These are phyloP conservation scores for Drosophila leontia DNA, from an alignment of 1,140 invertebrate genomes.

Conservation along the genomic window DNA sequence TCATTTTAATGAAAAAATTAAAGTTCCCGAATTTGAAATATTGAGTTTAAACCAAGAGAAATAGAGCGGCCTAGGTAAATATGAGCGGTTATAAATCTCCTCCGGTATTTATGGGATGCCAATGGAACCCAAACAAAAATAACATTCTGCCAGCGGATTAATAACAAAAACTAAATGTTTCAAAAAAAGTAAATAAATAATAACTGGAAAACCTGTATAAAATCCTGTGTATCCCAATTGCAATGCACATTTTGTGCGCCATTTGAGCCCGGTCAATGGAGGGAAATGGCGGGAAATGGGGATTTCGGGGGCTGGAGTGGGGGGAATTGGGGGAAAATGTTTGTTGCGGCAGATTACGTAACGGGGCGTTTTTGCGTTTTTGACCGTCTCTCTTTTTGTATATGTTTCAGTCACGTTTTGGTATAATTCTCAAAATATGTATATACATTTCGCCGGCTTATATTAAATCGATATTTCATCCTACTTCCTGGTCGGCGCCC, in stretches of 20 bases:
- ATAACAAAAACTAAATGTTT: conserved; percentile 36
- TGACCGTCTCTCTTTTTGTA: conserved; percentile 35
- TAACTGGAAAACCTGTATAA: conserved; percentile 15
- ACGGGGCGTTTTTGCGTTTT: conserved; percentile 37
- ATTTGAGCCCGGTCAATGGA: conserved; percentile 23
- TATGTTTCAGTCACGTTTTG: conserved; percentile 52
- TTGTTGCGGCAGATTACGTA: conserved; percentile 41
- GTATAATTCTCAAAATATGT: conserved; percentile 51
- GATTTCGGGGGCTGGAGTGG: background rate
- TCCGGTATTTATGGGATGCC: background rate
- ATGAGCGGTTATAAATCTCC: conserved; percentile 2
- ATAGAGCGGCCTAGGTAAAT: background rate
- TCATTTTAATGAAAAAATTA: background rate
- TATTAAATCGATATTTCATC: conserved; percentile 53
- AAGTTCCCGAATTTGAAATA: background rate
- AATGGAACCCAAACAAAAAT: background rate
- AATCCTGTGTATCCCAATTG: conserved; percentile 20
- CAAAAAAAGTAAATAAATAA: conserved; percentile 16
- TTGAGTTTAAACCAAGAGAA: background rate
- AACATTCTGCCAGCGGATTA: conserved; percentile 17
- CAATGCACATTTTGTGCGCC: conserved; percentile 33
- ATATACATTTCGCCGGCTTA: conserved; percentile 46
- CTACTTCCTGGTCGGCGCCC: conserved; percentile 37
- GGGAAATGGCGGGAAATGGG: conserved; percentile 16
- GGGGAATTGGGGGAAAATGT: conserved; percentile 1